A percentile compares a stretch with the other conserved stretches of the same genome.
Conservation (phyloP, 2,888 invertebrate genomes). For the Aleiodes alternator region DNA sequence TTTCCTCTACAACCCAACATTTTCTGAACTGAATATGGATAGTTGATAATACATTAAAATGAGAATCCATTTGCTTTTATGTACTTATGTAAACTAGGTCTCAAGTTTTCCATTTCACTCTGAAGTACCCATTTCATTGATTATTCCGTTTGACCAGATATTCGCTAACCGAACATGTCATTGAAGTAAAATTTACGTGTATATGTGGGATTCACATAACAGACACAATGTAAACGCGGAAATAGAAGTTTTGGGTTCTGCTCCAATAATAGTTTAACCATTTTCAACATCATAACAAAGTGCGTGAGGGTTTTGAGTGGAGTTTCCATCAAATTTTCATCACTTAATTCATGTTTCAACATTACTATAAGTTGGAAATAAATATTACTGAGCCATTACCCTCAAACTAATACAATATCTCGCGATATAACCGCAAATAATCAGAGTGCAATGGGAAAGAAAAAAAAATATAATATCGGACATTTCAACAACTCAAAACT, state of each 20-base stretch:
- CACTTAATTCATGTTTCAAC: neutral
- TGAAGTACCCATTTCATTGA: neutral
- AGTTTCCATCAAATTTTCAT: neutral
- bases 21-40: too few relatives aligned
- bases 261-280: slow-evolving; percentile 2
- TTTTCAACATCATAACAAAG: slow-evolving; percentile 9
- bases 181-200: slow-evolving; percentile 13
- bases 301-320: neutral
- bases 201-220: neutral
- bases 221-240: slow-evolving; percentile 1
- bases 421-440: too few relatives aligned
- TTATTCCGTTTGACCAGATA: slow-evolving; percentile 4
- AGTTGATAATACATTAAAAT: too few relatives aligned
- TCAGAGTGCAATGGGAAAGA: too few relatives aligned
- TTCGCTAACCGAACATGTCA: slow-evolving; percentile 27
- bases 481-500: too few relatives aligned
- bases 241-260: slow-evolving; percentile 17
- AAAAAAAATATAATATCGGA: too few relatives aligned
- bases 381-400: too few relatives aligned
- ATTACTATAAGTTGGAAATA: too few relatives aligned
- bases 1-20: too few relatives aligned
- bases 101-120: neutral
- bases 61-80: too few relatives aligned
- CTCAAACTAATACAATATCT: too few relatives aligned
- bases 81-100: neutral